Conservation (phyloP, 2,113 vertebrate genomes). For the Fregetta grallaria region DNA sequence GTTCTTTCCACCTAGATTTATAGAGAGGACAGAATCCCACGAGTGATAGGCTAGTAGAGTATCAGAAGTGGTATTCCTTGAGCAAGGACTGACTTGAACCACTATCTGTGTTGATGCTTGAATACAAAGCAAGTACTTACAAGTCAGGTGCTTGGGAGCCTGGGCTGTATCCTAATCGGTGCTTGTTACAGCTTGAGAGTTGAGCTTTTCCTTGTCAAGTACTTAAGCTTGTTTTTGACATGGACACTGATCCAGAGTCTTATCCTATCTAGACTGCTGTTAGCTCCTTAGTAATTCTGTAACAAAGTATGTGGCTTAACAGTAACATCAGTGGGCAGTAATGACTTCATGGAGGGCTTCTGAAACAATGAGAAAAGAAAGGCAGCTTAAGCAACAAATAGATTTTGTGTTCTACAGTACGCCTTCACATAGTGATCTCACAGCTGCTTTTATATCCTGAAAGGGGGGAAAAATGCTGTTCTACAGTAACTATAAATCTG, state of each 20-base stretch:
- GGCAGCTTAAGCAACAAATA: not conserved
- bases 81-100: not conserved
- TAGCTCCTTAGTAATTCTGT: not conserved
- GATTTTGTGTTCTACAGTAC: not conserved
- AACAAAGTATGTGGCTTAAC: not conserved
- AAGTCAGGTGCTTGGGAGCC: not conserved
- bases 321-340: not conserved
- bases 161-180: not conserved
- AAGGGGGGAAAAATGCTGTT: not conserved
- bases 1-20: not conserved
- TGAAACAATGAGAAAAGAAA: not conserved
- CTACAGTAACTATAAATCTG: not conserved
- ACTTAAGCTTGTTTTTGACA: not conserved
- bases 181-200: fast-evolving
- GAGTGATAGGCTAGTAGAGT: fast-evolving
- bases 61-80: not conserved
- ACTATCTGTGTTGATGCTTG: not conserved
- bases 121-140: fast-evolving
- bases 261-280: not conserved
- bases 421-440: not conserved
- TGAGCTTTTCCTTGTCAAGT: not conserved
- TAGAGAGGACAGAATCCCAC: fast-evolving
- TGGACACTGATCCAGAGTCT: not conserved
- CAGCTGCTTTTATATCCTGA: not conserved
- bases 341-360: not conserved